Evolutionary conservation across 2,797 vertebrate genomes (phyloP).

Genomic region (Pteronotus mesoamericanus): DNA sequence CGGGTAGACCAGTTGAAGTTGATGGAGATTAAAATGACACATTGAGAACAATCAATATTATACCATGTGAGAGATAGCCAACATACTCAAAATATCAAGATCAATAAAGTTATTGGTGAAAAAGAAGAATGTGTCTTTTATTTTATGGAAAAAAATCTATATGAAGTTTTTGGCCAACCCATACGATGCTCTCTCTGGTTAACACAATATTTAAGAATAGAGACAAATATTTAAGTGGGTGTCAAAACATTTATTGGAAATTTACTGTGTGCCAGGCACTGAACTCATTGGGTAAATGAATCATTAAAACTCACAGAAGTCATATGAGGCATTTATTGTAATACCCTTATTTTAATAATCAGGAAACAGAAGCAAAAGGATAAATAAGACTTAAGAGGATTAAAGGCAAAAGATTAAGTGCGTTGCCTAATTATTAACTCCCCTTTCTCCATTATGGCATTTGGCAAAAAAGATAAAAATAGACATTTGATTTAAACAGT

Average conservation of each 20-base stretch:
- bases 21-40: not conserved
- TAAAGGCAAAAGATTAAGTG: not conserved
- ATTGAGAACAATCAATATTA: not conserved
- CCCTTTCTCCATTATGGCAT: not conserved
- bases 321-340: not conserved
- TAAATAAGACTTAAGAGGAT: not conserved
- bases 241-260: not conserved
- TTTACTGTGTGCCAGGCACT: not conserved
- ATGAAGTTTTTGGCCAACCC: not conserved
- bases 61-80: not conserved
- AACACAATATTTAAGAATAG: not conserved
- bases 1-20: not conserved
- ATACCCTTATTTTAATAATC: not conserved
- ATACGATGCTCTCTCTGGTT: not conserved
- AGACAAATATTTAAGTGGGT: not conserved
- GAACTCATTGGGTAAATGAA: not conserved
- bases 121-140: not conserved
- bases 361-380: not conserved
- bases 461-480: not conserved
- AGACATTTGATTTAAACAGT: not conserved
- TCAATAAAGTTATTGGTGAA: not conserved
- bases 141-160: not conserved
- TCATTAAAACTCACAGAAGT: not conserved
- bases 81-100: not conserved
- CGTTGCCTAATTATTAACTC: not conserved